Base-by-base conservation (phyloP, 2,113 vertebrate genomes). In the Salvelinus fontinalis region DNA sequence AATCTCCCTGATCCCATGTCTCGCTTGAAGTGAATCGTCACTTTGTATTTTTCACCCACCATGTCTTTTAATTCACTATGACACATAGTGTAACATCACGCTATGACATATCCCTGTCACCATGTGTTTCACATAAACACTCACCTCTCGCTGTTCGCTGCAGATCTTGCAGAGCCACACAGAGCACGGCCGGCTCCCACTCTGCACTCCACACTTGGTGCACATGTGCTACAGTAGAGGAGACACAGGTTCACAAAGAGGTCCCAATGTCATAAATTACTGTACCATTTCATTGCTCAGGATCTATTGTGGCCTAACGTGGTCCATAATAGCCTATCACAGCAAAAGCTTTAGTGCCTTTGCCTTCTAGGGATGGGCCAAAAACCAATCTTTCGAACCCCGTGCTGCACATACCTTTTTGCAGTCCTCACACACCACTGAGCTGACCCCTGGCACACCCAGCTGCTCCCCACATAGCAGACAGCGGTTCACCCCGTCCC, bases 101-200 rank as follows among this genome's bases (percentile, higher is more conserved):
- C 3, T 18, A 54, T 54, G 18, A 73, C 51, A 60, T 27, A 62
- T 16, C 67, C 29, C 29, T 34, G 26, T 20, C 18, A 20, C 31
- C 29, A 5, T 68, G 29, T 20, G 16, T 20, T 12, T 12, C 67
- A 34, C 27, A 31, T 5, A 34, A 24, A n/a, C 24, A 0, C 95
- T 94, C 84, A 97, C 97, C 96, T 99, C 97, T 80, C 97, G 91
- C 87, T 99, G 97, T 86, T 99, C 97, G 2, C 94, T 93, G 93
- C 97, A 99, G 92, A 99, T 98, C 93, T 96, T 99, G 92, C 97
- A 99, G 6, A 99, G 95, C 97, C 97, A 99, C 82, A 98, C 93
- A 3, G 97, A 84, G 0, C 94, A 95, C 0, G 94, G 96, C 3
- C 94, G 93, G 80, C 92, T 96, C 91, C 95, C 93, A 66, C 91